Conservation (phyloP, 2,113 vertebrate genomes). For the Hypomesus transpacificus region DNA sequence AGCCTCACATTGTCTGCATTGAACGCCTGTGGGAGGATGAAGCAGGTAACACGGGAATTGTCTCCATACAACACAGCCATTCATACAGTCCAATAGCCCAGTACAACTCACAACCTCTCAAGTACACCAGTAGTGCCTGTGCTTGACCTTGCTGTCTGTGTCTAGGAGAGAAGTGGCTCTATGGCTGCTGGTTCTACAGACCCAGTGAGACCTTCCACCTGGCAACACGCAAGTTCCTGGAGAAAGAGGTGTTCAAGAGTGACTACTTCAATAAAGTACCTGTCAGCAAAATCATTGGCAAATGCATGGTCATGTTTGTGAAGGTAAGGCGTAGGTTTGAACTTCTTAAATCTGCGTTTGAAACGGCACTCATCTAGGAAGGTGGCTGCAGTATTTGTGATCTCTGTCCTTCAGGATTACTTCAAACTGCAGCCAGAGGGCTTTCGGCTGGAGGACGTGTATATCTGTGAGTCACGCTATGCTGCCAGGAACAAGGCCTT, state of each 20-base stretch:
- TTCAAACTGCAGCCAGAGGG: slow-evolving; percentile 94
- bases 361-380: neutral
- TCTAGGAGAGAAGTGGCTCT: slow-evolving; percentile 92
- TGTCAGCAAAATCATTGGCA: slow-evolving; percentile 90
- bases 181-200: slow-evolving; percentile 97
- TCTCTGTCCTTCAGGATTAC: slow-evolving; percentile 79
- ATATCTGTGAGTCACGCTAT: slow-evolving; percentile 93
- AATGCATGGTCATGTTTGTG: slow-evolving; percentile 97
- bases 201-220: slow-evolving; percentile 97
- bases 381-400: neutral
- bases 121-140: too few species aligned
- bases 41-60: slow-evolving; percentile 72
- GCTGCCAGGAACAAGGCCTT: slow-evolving; percentile 88
- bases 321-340: slow-evolving; percentile 74
- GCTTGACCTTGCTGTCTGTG: slow-evolving; percentile 7
- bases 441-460: slow-evolving; percentile 87
- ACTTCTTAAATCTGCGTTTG: too few species aligned
- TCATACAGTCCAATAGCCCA: neutral
- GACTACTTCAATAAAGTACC: slow-evolving; percentile 94
- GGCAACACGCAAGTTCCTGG: slow-evolving; percentile 94
- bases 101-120: neutral
- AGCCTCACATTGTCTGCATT: slow-evolving; percentile 94
- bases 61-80: neutral
- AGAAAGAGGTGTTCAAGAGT: slow-evolving; percentile 97
- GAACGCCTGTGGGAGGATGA: slow-evolving; percentile 95